Conservation (phyloP, 2,888 invertebrate species). For the Nomada ferruginata region DNA sequence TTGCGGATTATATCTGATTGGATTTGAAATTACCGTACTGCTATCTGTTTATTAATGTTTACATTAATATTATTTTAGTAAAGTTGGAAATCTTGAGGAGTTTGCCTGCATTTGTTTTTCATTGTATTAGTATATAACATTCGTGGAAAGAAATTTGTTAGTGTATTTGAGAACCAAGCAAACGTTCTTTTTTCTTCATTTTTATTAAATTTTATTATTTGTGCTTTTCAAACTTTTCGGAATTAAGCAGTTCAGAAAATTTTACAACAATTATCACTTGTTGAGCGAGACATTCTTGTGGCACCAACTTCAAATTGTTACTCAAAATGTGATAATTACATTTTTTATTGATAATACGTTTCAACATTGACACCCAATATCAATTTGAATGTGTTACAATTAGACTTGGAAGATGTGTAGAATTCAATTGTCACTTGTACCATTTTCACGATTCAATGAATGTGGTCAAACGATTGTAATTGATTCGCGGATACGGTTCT, state of each 20-base stretch:
- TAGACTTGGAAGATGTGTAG: slow-evolving; percentile 15
- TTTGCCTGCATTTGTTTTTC: too few relatives aligned
- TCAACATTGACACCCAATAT: background rate
- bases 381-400: slow-evolving; percentile 14
- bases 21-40: too few relatives aligned
- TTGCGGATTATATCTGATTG: too few relatives aligned
- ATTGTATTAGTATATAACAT: too few relatives aligned
- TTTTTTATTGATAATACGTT: slow-evolving; percentile 14
- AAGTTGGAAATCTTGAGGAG: too few relatives aligned
- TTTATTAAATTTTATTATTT: too few relatives aligned
- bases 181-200: too few relatives aligned
- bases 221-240: too few relatives aligned
- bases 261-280: background rate
- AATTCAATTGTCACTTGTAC: slow-evolving; percentile 25
- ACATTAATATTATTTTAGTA: too few relatives aligned
- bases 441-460: background rate
- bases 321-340: background rate
- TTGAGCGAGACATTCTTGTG: background rate
- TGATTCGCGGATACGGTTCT: background rate
- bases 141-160: background rate
- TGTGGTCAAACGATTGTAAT: background rate
- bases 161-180: too few relatives aligned
- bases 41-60: too few relatives aligned
- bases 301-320: background rate
- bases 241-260: too few relatives aligned